Evolutionary conservation across 2,888 invertebrate genomes (phyloP).

Genomic region (Epistrophe eligans): DNA sequence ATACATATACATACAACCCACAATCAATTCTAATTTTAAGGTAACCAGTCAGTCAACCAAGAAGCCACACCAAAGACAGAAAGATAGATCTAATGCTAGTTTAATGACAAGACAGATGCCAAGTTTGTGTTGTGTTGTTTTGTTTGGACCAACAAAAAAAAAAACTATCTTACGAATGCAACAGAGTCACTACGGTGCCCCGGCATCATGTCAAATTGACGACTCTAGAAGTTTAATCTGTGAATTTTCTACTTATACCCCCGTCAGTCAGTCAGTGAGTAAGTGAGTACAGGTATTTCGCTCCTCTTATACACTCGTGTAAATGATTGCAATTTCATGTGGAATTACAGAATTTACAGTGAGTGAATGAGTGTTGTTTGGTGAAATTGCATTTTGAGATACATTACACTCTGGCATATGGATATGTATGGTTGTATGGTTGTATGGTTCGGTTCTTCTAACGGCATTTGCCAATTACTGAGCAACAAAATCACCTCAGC

Average conservation of each 20-base stretch:
- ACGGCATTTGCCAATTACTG: conserved; percentile 42
- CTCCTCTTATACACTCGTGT: conserved; percentile 31
- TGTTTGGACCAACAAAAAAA: conserved; percentile 10
- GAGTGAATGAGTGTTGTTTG: conserved; percentile 58
- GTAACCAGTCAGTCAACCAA: conserved; percentile 32
- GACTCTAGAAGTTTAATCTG: conserved; percentile 47
- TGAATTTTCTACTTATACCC: conserved; percentile 4
- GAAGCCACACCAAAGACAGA: conserved; percentile 30
- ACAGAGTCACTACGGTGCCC: not conserved
- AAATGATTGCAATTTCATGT: conserved; percentile 66
- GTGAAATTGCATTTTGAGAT: conserved; percentile 47
- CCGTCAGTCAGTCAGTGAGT: conserved; percentile 13
- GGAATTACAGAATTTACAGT: conserved; percentile 50
- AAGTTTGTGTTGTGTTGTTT: not conserved
- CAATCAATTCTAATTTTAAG: conserved; percentile 65
- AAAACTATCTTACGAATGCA: conserved; percentile 16
- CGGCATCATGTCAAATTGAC: conserved; percentile 61
- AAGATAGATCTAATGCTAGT: conserved; percentile 27
- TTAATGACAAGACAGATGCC: conserved; percentile 31
- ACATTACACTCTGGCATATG: conserved; percentile 12
- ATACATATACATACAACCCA: conserved; percentile 24
- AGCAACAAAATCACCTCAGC: conserved; percentile 17
- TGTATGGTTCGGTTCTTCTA: no score
- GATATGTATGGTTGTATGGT: conserved; percentile 14
- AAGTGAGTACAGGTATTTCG: not conserved